Conservation (phyloP, 1,140 invertebrate species). For the Leguminivora glycinivorella region DNA sequence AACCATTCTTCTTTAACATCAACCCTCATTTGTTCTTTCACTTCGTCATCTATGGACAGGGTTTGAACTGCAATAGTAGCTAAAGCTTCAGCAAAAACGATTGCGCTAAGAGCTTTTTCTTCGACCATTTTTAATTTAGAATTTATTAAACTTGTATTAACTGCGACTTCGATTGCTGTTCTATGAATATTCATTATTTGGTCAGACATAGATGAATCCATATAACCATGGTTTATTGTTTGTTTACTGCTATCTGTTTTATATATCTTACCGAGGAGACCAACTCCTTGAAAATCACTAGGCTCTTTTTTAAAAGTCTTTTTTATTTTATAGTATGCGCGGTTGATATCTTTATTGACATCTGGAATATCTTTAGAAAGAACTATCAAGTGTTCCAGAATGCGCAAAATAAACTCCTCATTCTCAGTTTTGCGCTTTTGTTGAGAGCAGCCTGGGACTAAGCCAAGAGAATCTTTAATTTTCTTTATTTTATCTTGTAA, state of each 20-base stretch:
- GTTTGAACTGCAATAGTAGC: background rate
- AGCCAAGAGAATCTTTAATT: background rate
- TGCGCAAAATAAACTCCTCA: slow-evolving; percentile 55
- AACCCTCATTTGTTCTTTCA: background rate
- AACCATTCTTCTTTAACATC: background rate
- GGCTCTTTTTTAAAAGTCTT: slow-evolving; percentile 51
- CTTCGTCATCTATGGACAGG: background rate
- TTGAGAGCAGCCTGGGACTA: slow-evolving; percentile 25
- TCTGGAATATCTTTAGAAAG: slow-evolving; percentile 53
- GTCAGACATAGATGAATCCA: background rate
- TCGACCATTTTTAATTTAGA: background rate
- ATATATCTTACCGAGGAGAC: slow-evolving; percentile 59
- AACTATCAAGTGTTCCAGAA: slow-evolving; percentile 56
- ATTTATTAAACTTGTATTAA: background rate
- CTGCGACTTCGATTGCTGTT: background rate
- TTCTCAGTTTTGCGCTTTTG: slow-evolving; percentile 40
- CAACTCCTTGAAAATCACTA: slow-evolving; percentile 35
- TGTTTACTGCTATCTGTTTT: slow-evolving; percentile 36
- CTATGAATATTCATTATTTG: background rate
- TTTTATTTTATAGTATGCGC: slow-evolving; percentile 49
- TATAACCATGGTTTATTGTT: background rate
- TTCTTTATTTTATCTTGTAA: background rate
- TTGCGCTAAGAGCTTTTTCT: background rate
- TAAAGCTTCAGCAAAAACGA: background rate
- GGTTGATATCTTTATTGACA: slow-evolving; percentile 60